Base-by-base conservation (phyloP, 2,113 vertebrate genomes). In the Pomatorhinus ruficollis region DNA sequence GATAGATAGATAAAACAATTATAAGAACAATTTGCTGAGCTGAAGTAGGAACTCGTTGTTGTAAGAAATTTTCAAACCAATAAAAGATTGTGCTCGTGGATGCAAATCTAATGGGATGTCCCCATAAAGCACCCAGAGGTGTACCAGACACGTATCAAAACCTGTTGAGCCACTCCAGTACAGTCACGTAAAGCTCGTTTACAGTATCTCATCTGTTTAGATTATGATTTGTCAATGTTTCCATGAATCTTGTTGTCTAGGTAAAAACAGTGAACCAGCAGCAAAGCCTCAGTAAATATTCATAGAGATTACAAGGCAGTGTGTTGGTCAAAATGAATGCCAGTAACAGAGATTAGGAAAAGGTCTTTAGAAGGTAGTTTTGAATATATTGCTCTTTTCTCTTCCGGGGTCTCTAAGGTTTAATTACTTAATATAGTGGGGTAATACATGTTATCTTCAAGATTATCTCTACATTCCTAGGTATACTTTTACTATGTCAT, bases 131-230 rank as follows among this genome's bases (percentile, higher is more conserved):
- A 57, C 42, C 74, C 39, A 61, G 66, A 61, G 66, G 42, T 69
- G 9, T 77, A 77, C 42, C 39, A 83, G 54, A 86, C 60, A 77
- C 9, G 10, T 82, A 90, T 71, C 25, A 69, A 94, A 96, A 95
- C 96, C 90, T 92, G 92, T 65, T 63, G 35, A 83, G 88, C 76
- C 39, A 66, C 88, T 82, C 63, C 23, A 33, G 66, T 24, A 37
- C 66, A 88, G 85, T 91, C 94, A 96, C 50, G 64, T 76, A 92
- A 90, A 87, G 30, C 86, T 81, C 27, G 0, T 93, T 93, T 88
- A 30, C 57, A 42, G 50, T 88, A 93, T 88, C 76, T 92, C 89
- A 35, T 92, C 89, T 86, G 93, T 83, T 92, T 93, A 93, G 66
- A 59, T 83, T 95, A 66, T 69, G 54, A 81, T 86, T 74, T 1